Evolutionary conservation across 2,113 vertebrate genomes (phyloP), one percentile per base, ranked within the genome.

Genomic region (Urocolius indicus): DNA sequence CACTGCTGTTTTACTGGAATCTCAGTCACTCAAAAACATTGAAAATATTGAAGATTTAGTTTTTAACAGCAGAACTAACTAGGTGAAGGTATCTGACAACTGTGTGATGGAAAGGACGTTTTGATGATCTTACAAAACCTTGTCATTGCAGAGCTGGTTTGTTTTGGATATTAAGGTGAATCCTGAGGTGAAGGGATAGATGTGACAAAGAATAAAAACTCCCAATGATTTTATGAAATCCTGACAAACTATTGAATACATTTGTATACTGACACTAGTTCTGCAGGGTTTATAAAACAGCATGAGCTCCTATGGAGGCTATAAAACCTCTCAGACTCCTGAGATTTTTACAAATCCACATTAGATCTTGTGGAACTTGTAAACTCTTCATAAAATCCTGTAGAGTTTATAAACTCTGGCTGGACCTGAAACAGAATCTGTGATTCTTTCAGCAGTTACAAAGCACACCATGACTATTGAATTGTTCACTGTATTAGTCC

Each of bases 261-360:
- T 69, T 95, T 84, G 38, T 84, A 45, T 55, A 90, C 41, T 48
- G 23, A 9, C 51, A 75, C 8, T 75, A 82, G 15, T 65, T 22
- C 69, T 79, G 26, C 45, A 89, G 79, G n/a, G 63, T 91, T 92
- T 84, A 78, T 84, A 90, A 90, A 95, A 41, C 21, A 2, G 66
- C 38, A 82, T 79, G 55, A 86, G 32, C n/a, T 94, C 52, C 34
- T 77, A 10, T 30, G 36, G 55, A 78, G 38, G 48, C 17, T 59
- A 43, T 86, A 94, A 95, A 75, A 78, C 54, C 68, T 83, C 36
- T 29, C 0, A 3, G 54, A 61, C 27, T 88, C 63, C 68, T 2
- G 5, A 84, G 73, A 59, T 13, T 92, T 86, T 92, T 68, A 65
- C 41, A 92, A 75, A 86, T 23, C 79, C 45, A 32, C 0, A 2